phyloP scores from a whole-genome alignment of 2,888 invertebrate species.

The Ormyrus labotus region DNA sequence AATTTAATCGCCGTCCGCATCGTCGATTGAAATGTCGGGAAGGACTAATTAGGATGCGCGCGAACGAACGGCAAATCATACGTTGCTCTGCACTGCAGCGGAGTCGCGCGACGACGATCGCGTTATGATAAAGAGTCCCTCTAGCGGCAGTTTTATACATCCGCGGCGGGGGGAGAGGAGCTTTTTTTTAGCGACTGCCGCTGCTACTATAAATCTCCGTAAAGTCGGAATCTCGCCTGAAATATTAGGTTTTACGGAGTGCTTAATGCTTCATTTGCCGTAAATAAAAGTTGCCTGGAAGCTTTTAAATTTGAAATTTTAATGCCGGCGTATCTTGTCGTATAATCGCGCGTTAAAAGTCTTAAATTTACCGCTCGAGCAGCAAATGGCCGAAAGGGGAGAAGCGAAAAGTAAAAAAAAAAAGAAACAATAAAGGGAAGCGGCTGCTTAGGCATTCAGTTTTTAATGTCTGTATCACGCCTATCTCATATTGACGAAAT shows the following conservation, averaged over 20 bases:
- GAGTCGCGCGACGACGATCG: too few relatives aligned
- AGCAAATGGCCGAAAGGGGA: background rate
- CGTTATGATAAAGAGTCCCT: too few relatives aligned
- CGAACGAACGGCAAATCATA: slow-evolving; percentile 30
- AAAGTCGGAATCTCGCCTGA: background rate
- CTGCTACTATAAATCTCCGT: background rate
- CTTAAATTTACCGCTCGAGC: slow-evolving; percentile 40
- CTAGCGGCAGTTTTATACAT: too few relatives aligned
- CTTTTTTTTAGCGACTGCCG: too few relatives aligned
- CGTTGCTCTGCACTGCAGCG: background rate
- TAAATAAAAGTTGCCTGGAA: slow-evolving; percentile 33
- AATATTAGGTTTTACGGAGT: slow-evolving; percentile 20
- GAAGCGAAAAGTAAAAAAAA: background rate
- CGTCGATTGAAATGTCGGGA: slow-evolving; percentile 47
- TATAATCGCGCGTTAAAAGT: slow-evolving; percentile 54
- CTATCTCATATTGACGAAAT: slow-evolving; percentile 51
- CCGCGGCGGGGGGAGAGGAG: too few relatives aligned
- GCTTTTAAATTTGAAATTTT: slow-evolving; percentile 56
- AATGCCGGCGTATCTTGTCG: slow-evolving; percentile 52
- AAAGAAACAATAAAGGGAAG: slow-evolving; percentile 29
- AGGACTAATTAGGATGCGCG: slow-evolving; percentile 22
- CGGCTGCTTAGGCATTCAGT: slow-evolving; percentile 45
- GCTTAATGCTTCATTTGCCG: slow-evolving; percentile 45
- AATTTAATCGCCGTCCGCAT: slow-evolving; percentile 42
- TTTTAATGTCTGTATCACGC: slow-evolving; percentile 55